Evolutionary conservation across 2,888 invertebrate genomes (phyloP).

Genomic region (Loripinus fragilis): DNA sequence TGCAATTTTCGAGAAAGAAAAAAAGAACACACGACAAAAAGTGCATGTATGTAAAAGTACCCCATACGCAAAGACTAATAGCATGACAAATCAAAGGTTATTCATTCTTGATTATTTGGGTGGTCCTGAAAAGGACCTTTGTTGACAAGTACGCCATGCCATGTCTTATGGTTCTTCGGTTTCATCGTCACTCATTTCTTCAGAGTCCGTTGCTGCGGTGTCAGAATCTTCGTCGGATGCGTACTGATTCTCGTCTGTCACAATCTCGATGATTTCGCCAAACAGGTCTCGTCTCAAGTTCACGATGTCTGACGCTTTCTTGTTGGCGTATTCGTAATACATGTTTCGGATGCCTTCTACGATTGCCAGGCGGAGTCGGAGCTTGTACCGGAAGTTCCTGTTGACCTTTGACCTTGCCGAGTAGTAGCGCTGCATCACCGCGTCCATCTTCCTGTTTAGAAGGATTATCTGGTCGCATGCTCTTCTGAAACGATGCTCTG

Average conservation of each 20-base stretch:
- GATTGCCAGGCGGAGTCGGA: constrained; percentile 56
- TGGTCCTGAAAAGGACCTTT: constrained; percentile 48
- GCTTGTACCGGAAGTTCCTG: constrained; percentile 58
- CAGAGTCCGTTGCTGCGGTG: constrained; percentile 1
- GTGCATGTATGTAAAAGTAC: no score
- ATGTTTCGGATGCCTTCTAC: constrained; percentile 58
- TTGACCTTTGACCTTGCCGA: constrained; percentile 33
- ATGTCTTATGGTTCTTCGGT: not conserved
- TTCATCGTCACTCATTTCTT: not conserved
- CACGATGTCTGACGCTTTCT: constrained; percentile 51
- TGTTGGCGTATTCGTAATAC: constrained; percentile 60
- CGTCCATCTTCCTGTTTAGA: constrained; percentile 49
- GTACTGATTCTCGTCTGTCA: constrained; percentile 29
- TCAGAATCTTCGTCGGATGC: not conserved
- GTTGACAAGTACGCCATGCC: not conserved
- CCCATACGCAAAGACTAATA: no score
- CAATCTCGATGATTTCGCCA: constrained; percentile 56
- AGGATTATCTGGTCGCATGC: constrained; percentile 59
- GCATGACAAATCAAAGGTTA: constrained; percentile 1
- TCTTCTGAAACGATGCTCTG: constrained; percentile 47
- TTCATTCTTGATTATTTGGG: constrained; percentile 22
- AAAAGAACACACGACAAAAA: no score
- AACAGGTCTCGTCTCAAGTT: constrained; percentile 50
- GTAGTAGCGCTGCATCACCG: constrained; percentile 48
- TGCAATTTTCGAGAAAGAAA: no score